Base-by-base conservation (phyloP, 2,113 vertebrate species). In the Formicarius rufipectus region DNA sequence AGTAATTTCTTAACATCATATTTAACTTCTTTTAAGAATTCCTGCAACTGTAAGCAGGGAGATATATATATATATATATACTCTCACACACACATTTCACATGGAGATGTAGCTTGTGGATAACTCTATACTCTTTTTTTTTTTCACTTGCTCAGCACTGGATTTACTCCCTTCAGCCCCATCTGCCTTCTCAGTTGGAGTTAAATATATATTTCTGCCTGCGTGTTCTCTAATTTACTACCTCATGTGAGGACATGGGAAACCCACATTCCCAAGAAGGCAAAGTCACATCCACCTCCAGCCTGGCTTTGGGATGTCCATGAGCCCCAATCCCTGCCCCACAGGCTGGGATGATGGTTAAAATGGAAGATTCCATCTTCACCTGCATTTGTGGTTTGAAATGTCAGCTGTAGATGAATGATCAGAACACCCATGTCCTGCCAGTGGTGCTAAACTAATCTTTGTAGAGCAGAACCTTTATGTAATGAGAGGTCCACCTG, bases 401-500 rank as follows among this genome's bases (percentile, higher is more conserved):
- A 24, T 84, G 82, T 20, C 15, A 30, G 6, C 55, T 47, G 14
- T 15, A 64, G 30, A 6, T 7, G 40, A 60, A 15, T 19, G 47
- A 19, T 58, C 2, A 7, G 37, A 58, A 31, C 11, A 7, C 18
- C 30, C 1, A 1, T 53, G 20, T 72, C 58, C 42, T 89, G 50
- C 50, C 56, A 21, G 14, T n/a, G 20, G 27, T 24, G 40, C 44
- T 82, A 18, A 66, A 66, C 27, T 58, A 27, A 59, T 77, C 53
- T 59, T 44, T 30, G 24, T 18, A 62, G 78, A 80, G 77, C 58
- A 55, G 42, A 91, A 22, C 35, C 1, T 93, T 79, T 84, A 27
- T 37, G 50, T 87, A 59, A 66, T 28, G n/a, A 28, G 71, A 58
- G 84, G 69, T 60, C 91, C 62, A 58, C 84, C 94, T 76, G 89